Conservation (phyloP, 35 echinoderm and acorn worm genomes). For the Heliocidaris tuberculata region DNA sequence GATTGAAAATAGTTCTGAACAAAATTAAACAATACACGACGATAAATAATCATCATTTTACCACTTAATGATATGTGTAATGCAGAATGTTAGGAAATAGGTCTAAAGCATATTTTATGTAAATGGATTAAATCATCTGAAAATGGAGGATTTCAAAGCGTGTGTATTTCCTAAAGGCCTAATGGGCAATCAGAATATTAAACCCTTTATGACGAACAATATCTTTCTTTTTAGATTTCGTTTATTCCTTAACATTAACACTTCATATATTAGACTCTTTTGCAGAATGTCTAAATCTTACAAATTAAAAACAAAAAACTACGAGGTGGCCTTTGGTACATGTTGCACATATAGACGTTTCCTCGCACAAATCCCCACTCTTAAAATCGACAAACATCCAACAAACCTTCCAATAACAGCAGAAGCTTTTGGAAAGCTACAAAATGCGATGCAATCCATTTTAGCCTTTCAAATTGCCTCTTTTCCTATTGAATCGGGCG, state of each 20-base stretch:
- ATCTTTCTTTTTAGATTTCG: neutral
- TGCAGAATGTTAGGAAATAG: too few species aligned
- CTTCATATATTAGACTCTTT: neutral
- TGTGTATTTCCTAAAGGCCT: too few species aligned
- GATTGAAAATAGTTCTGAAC: too few species aligned
- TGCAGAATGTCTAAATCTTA: neutral
- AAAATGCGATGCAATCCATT: slow-evolving; percentile 11
- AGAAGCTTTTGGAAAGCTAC: slow-evolving; percentile 9
- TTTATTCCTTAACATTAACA: neutral
- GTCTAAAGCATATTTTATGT: too few species aligned
- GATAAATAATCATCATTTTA: too few species aligned
- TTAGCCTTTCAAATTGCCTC: slow-evolving; percentile 7
- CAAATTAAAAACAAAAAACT: neutral
- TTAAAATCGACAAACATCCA: slow-evolving; percentile 6
- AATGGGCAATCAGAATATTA: too few species aligned
- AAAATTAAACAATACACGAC: too few species aligned
- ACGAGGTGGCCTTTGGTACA: neutral
- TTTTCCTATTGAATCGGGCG: slow-evolving; percentile 26
- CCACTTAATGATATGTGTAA: too few species aligned
- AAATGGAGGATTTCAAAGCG: too few species aligned
- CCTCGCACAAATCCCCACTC: neutral
- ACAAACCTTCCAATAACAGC: neutral
- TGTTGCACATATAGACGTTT: neutral
- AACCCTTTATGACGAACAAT: neutral
- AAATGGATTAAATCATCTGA: too few species aligned